Evolutionary conservation across 2,113 vertebrate genomes (phyloP), one percentile per base, ranked within the genome.

Genomic region (Hypocryptadius cinnamomeus): DNA sequence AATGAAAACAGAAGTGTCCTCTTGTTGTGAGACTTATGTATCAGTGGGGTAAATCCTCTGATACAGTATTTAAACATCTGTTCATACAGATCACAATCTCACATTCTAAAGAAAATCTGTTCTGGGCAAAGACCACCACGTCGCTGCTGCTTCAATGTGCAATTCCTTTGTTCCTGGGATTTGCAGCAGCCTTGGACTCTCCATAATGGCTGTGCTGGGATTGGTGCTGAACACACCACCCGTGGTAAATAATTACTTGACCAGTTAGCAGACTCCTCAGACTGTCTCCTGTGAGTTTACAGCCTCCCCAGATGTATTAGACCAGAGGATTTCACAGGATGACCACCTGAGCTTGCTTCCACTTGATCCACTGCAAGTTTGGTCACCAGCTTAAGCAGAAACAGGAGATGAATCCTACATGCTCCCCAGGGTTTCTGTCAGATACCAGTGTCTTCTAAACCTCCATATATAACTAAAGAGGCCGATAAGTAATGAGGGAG

Each of bases 71-170:
- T 44, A 92, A 65, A 78, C 51, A 68, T 74, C 30, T 68, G 31
- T 83, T 86, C 64, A 71, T 47, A 68, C 22, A 90, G 47, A 90
- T 56, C 39, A 93, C 39, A 88, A n/a, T 54, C 61, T 94, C 69
- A 40, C 27, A 4, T 3, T 64, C 56, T 56, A 89, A 79, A 85
- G 68, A 39, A 90, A 90, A 69, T 56, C 17, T 60, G 40, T 71
- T 42, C 65, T 4, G 1, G 47, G 44, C 33, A 89, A 83, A 88
- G 77, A 63, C 45, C 1, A 63, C 45, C 1, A 0, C 1, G 2
- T 16, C 1, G 0, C 51, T 78, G 47, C n/a, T 6, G 5, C n/a
- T n/a, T n/a, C 1, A 0, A 50, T 18, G 56, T 63, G 60, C 1
- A 3, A 50, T 18, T 63, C 60, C 33, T 65, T 87, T 23, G 11